phyloP scores from a whole-genome alignment of 2,113 vertebrate species.

The Oryzias celebensis region DNA sequence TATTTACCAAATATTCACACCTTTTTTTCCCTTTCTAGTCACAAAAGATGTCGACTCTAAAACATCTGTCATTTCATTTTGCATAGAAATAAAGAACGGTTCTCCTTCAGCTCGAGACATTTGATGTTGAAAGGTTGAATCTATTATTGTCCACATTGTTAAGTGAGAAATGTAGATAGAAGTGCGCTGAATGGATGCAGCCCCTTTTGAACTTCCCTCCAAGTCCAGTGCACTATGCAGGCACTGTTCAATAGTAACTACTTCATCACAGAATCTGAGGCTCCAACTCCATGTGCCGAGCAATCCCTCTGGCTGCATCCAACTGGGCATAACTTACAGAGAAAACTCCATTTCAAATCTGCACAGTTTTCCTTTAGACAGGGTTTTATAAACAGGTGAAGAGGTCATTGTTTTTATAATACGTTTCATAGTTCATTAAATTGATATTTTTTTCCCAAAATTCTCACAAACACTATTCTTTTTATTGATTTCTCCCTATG shows the following conservation, averaged over 20 bases:
- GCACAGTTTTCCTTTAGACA: slow-evolving; percentile 22
- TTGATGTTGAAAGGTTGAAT: slow-evolving; percentile 61
- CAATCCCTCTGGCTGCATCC: slow-evolving; percentile 63
- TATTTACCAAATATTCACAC: slow-evolving; percentile 40
- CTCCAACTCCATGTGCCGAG: slow-evolving; percentile 56
- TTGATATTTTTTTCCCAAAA: slow-evolving; percentile 51
- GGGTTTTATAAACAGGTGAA: slow-evolving; percentile 39
- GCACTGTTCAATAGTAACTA: slow-evolving; percentile 61
- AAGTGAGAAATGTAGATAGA: slow-evolving; percentile 56
- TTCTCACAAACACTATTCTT: slow-evolving; percentile 36
- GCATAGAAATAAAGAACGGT: neutral
- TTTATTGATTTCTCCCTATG: slow-evolving; percentile 34
- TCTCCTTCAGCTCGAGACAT: slow-evolving; percentile 52
- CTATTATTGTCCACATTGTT: slow-evolving; percentile 50
- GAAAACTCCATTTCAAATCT: slow-evolving; percentile 61
- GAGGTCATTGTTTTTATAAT: slow-evolving; percentile 52
- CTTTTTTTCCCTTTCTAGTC: neutral
- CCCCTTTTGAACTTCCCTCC: slow-evolving; percentile 61
- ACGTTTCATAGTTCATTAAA: slow-evolving; percentile 34
- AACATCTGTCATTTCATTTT: slow-evolving; percentile 18
- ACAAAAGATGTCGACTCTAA: slow-evolving; percentile 41
- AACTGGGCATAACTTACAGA: slow-evolving; percentile 43
- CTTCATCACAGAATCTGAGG: slow-evolving; percentile 56
- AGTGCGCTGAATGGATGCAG: slow-evolving; percentile 49
- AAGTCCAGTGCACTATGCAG: slow-evolving; percentile 32